A percentile compares a stretch with the other conserved stretches of the same genome.
phyloP scores from a whole-genome alignment of 1,140 invertebrate species.

The Episyrphus balteatus region DNA sequence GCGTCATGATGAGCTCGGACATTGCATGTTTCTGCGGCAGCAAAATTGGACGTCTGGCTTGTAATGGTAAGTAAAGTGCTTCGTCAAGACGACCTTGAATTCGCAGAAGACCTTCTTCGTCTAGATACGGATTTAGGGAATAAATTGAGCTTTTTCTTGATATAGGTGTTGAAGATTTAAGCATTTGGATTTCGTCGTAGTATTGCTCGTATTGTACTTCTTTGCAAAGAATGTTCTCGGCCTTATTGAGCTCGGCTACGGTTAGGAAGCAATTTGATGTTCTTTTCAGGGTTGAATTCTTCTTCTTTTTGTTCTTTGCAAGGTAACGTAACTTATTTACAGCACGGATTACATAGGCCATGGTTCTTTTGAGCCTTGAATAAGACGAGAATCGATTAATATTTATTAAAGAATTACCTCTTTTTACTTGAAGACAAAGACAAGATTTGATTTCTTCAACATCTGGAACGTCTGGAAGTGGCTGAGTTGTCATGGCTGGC shows the following conservation, averaged over 20 bases:
- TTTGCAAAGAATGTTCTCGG: too few species aligned
- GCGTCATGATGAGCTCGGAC: slow-evolving; percentile 10
- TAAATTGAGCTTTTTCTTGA: too few species aligned
- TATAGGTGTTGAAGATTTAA: too few species aligned
- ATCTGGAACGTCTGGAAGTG: not conserved
- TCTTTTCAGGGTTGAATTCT: too few species aligned
- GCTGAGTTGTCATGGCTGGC: not conserved
- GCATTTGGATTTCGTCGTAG: too few species aligned
- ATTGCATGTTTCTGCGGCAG: slow-evolving; percentile 7
- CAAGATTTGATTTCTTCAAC: not conserved
- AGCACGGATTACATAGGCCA: not conserved
- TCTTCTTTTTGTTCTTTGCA: too few species aligned
- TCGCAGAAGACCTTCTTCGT: not conserved
- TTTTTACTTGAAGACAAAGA: not conserved
- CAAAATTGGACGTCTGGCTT: slow-evolving; percentile 3
- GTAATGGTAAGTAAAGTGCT: not conserved
- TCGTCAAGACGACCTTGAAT: not conserved
- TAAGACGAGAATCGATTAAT: not conserved
- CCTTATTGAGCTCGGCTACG: too few species aligned
- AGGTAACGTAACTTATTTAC: not conserved
- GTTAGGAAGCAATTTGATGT: too few species aligned
- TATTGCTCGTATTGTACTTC: too few species aligned
- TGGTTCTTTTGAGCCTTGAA: not conserved
- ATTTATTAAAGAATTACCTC: not conserved
- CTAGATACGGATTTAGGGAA: too few species aligned